Conservation (phyloP, 2,113 vertebrate genomes). For the Perca fluviatilis region DNA sequence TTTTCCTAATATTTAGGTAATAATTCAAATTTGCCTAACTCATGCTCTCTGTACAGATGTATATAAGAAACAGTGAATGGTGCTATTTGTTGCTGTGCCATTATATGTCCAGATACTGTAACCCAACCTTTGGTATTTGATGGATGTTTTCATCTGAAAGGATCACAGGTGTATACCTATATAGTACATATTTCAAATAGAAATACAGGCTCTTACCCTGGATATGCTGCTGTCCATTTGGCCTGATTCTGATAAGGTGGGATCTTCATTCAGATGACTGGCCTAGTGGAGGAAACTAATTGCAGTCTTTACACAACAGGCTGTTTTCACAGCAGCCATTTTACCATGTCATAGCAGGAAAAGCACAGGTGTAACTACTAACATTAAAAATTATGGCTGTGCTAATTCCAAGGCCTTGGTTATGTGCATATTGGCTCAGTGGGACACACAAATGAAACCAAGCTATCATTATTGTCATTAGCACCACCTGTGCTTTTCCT, state of each 20-base stretch:
- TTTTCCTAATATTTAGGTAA: background rate
- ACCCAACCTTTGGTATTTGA: background rate
- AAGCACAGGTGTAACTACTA: conserved; percentile 8
- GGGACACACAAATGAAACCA: conserved; percentile 33
- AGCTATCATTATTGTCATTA: conserved; percentile 21
- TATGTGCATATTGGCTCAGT: conserved; percentile 8
- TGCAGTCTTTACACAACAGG: background rate
- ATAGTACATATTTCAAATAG: background rate
- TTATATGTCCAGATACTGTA: background rate
- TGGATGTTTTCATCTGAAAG: conserved; percentile 1
- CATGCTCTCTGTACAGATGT: background rate
- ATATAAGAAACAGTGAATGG: background rate
- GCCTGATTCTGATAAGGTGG: background rate
- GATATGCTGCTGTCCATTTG: background rate
- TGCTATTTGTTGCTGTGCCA: conserved; percentile 1
- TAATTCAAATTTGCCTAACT: background rate
- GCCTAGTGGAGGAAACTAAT: conserved; percentile 4
- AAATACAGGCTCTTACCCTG: conserved; percentile 1
- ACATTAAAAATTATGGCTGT: conserved; percentile 22
- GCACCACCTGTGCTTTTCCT: conserved; percentile 36
- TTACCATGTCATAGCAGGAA: conserved; percentile 3
- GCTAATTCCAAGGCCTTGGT: conserved; percentile 1
- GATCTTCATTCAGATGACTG: background rate
- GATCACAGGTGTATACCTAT: background rate
- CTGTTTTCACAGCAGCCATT: conserved; percentile 7